Percentiles rank a stretch among this genome's conserved stretches.
Evolutionary conservation across 2,888 invertebrate genomes (phyloP).

Genomic region (Amiota minor): DNA sequence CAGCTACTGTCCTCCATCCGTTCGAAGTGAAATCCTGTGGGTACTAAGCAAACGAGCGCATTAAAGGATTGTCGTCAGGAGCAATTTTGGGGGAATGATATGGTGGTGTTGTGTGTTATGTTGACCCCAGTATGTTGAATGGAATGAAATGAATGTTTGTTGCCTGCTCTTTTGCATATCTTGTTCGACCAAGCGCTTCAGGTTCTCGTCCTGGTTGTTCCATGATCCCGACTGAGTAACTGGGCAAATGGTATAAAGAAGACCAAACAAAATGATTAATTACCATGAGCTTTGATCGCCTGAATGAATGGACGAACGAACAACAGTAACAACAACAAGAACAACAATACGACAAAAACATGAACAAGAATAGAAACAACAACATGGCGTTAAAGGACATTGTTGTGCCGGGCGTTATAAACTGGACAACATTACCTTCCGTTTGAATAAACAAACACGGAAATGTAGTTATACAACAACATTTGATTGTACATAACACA

Average conservation of each 20-base stretch:
- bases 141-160: neutral
- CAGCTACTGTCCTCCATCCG: neutral
- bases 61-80: slow-evolving; percentile 21
- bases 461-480: slow-evolving; percentile 50
- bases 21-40: too few species aligned
- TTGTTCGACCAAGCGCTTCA: slow-evolving; percentile 31
- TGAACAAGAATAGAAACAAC: slow-evolving; percentile 23
- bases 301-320: slow-evolving; percentile 51
- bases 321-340: slow-evolving; percentile 29
- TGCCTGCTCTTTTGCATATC: slow-evolving; percentile 37
- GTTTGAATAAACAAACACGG: slow-evolving; percentile 69
- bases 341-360: slow-evolving; percentile 31
- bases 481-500: slow-evolving; percentile 33
- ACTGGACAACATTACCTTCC: slow-evolving; percentile 67
- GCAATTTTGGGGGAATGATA: too few species aligned
- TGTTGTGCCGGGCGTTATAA: slow-evolving; percentile 52
- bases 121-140: neutral
- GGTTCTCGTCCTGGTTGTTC: neutral
- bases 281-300: slow-evolving; percentile 73
- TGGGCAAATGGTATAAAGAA: slow-evolving; percentile 69
- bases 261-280: slow-evolving; percentile 74
- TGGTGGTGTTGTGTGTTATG: slow-evolving; percentile 20
- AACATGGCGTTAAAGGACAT: slow-evolving; percentile 17
- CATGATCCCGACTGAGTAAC: slow-evolving; percentile 32
- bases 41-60: slow-evolving; percentile 7